Conservation (phyloP, 2,113 vertebrate genomes). For the Kobus ellipsiprymnus region DNA sequence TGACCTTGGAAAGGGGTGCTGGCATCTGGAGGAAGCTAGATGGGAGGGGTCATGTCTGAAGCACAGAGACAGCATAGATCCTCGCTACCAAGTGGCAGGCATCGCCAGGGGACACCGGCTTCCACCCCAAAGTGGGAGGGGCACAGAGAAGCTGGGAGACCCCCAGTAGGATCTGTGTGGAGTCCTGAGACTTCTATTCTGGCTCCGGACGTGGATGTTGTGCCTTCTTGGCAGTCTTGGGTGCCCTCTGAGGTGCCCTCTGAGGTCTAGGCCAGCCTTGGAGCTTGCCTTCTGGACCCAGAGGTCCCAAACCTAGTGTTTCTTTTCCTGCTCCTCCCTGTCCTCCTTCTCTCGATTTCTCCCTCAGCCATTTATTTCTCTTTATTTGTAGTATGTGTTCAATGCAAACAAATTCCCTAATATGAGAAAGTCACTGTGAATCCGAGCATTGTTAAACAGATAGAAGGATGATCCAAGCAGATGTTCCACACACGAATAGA, state of each 20-base stretch:
- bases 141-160: neutral
- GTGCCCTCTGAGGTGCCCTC: neutral
- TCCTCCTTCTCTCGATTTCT: neutral
- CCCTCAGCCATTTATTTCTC: conserved; percentile 39
- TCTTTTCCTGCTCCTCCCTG: neutral
- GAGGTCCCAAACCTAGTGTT: neutral
- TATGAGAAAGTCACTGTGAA: conserved; percentile 24
- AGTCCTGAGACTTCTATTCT: accelerated
- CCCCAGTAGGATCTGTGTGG: neutral
- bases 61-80: neutral
- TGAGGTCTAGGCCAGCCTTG: neutral
- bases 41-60: neutral
- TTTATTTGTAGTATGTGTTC: conserved; percentile 2
- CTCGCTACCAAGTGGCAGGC: neutral
- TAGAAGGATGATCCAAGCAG: conserved; percentile 62
- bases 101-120: accelerated
- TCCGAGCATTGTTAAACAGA: conserved; percentile 65
- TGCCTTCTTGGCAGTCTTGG: neutral
- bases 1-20: neutral
- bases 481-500: conserved; percentile 48
- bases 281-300: too few relatives aligned
- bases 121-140: too few relatives aligned
- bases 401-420: conserved; percentile 60
- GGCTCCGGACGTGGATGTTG: accelerated
- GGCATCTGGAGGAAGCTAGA: neutral